Evolutionary conservation across 1,140 invertebrate species (phyloP).

Genomic region (Drosophila auraria): DNA sequence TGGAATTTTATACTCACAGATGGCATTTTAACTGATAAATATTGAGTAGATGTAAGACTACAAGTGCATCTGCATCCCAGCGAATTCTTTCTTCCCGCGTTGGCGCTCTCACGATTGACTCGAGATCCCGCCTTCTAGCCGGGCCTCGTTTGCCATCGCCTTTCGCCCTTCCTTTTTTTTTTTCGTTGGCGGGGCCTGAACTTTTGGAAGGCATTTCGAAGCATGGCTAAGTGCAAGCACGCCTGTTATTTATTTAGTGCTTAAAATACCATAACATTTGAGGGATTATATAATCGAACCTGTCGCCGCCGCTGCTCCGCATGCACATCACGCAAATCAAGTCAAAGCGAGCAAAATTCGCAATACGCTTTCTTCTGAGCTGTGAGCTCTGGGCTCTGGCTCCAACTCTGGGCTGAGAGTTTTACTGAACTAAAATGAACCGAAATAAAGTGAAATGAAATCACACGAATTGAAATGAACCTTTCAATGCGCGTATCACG

Average conservation of each 20-base stretch:
- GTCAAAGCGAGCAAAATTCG: conserved; percentile 60
- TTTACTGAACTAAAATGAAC: conserved; percentile 11
- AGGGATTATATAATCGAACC: conserved; percentile 65
- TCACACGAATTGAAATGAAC: conserved; percentile 55
- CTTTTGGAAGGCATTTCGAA: conserved; percentile 62
- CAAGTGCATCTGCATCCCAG: conserved; percentile 2
- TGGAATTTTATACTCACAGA: background rate
- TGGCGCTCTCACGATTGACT: conserved; percentile 22
- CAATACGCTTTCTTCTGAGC: conserved; percentile 76
- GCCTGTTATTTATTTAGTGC: conserved; percentile 77
- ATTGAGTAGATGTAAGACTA: background rate
- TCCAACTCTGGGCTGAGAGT: background rate
- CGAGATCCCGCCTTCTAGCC: conserved; percentile 18
- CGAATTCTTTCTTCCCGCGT: conserved; percentile 16
- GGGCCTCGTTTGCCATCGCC: conserved; percentile 33
- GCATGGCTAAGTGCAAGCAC: conserved; percentile 45
- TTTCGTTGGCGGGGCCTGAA: conserved; percentile 49
- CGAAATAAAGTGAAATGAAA: conserved; percentile 37
- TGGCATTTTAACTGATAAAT: background rate
- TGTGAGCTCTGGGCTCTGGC: too few relatives aligned
- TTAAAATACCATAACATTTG: conserved; percentile 82
- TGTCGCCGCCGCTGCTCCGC: conserved; percentile 48
- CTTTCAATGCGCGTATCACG: conserved; percentile 63
- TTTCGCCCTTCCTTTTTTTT: conserved; percentile 60
- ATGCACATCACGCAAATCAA: conserved; percentile 83